Conservation (phyloP, 2,113 vertebrate genomes). For the Pseudonaja textilis region DNA sequence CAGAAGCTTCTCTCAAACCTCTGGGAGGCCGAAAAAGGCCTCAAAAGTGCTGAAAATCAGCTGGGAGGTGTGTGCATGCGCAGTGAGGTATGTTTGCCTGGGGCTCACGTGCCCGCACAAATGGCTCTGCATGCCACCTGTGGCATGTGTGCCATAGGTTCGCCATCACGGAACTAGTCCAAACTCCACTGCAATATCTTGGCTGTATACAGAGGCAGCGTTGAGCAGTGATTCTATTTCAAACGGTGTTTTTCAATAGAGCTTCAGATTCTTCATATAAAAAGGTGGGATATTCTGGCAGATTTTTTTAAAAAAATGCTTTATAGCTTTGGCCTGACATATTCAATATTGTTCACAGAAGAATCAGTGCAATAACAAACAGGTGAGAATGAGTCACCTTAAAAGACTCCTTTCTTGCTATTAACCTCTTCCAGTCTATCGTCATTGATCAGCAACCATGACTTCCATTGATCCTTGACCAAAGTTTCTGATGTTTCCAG, state of each 20-base stretch:
- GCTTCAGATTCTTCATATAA: not conserved
- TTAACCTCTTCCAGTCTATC: not conserved
- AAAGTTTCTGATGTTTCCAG: not conserved
- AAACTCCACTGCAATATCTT: not conserved
- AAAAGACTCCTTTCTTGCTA: not conserved
- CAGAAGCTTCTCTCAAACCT: too few relatives aligned
- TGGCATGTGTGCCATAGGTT: too few relatives aligned
- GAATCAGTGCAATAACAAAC: not conserved
- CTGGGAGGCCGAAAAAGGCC: too few relatives aligned
- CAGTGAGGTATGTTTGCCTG: too few relatives aligned
- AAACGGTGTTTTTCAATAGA: not conserved
- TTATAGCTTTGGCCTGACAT: not conserved
- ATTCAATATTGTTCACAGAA: not conserved
- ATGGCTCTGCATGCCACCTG: too few relatives aligned
- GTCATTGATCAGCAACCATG: not conserved
- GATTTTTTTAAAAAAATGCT: not conserved
- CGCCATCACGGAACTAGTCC: not conserved
- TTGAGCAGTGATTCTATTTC: too few relatives aligned
- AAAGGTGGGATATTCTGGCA: not conserved
- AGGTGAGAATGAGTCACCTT: not conserved
- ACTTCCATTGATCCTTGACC: not conserved
- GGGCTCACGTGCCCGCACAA: too few relatives aligned
- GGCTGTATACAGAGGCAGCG: not conserved
- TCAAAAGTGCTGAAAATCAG: too few relatives aligned
- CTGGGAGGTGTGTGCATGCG: too few relatives aligned